These are phyloP conservation scores for Etia nguti DNA, from an alignment of 2,113 vertebrate species.

Conservation along the genomic window DNA sequence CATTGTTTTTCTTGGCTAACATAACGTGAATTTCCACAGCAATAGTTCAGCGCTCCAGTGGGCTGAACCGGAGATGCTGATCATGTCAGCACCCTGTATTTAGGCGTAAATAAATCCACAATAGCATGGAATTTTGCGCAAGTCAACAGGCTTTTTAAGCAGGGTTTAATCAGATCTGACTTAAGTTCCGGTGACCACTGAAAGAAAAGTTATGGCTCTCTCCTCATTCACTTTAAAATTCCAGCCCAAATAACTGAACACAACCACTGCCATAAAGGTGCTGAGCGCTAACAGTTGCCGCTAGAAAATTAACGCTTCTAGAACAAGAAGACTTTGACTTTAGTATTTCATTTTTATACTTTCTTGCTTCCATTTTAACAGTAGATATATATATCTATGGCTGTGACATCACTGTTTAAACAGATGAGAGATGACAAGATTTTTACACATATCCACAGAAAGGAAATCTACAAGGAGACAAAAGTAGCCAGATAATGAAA, in stretches of 20 bases:
- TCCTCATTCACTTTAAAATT: neutral
- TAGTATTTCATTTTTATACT: neutral
- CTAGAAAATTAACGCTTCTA: fast-evolving
- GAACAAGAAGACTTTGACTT: neutral
- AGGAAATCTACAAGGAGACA: neutral
- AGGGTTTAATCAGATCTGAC: neutral
- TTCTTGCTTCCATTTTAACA: neutral
- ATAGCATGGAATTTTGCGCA: neutral
- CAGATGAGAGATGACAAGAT: neutral
- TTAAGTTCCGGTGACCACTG: neutral
- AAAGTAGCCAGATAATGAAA: neutral
- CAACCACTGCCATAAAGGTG: neutral
- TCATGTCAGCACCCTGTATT: neutral
- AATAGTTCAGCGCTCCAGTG: neutral
- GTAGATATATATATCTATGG: neutral
- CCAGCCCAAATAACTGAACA: neutral
- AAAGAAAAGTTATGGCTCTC: neutral
- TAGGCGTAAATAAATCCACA: neutral
- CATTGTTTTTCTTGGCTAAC: neutral
- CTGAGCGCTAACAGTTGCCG: neutral
- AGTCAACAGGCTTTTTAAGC: neutral
- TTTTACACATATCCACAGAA: neutral
- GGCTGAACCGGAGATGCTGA: neutral
- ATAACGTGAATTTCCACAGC: neutral
- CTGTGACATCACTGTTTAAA: neutral